A percentile compares a stretch with the other conserved stretches of the same genome.
phyloP scores from a whole-genome alignment of 2,113 vertebrate genomes.

The Oenanthe oenanthe region DNA sequence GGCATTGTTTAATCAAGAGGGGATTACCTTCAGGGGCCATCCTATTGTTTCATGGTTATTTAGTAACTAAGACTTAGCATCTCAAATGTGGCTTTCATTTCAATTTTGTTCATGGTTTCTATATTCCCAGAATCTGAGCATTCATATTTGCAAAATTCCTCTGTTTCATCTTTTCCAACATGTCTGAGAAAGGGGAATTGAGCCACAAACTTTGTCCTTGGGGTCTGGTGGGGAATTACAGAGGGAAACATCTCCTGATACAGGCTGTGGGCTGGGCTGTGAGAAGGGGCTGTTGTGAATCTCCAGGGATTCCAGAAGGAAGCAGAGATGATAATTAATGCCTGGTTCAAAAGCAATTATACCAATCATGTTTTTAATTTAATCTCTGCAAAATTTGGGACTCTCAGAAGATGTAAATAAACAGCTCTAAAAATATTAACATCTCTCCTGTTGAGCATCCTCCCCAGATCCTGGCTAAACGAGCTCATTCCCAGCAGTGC shows the following conservation, averaged over 20 bases:
- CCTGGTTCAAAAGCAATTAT: slow-evolving; percentile 62
- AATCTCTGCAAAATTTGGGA: slow-evolving; percentile 49
- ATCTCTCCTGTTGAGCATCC: not conserved
- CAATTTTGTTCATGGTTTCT: too few relatives aligned
- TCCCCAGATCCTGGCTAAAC: not conserved
- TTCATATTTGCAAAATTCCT: too few relatives aligned
- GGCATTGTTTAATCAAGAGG: too few relatives aligned
- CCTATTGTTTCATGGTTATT: too few relatives aligned
- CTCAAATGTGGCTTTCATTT: too few relatives aligned
- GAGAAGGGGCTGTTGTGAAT: slow-evolving; percentile 24
- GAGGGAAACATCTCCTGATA: not conserved
- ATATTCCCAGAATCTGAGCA: too few relatives aligned
- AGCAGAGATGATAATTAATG: slow-evolving; percentile 55
- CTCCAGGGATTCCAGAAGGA: slow-evolving; percentile 51
- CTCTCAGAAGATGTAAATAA: slow-evolving; percentile 53
- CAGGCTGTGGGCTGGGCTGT: not conserved
- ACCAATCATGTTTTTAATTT: slow-evolving; percentile 69
- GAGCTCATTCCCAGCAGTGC: not conserved
- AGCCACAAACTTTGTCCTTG: not conserved
- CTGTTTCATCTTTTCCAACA: too few relatives aligned
- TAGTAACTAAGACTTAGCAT: too few relatives aligned
- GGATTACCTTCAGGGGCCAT: too few relatives aligned
- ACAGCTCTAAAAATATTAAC: slow-evolving; percentile 34
- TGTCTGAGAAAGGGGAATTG: not conserved
- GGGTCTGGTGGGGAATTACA: not conserved